phyloP scores from a whole-genome alignment of 2,888 invertebrate species.

The Physocephala rufipes region DNA sequence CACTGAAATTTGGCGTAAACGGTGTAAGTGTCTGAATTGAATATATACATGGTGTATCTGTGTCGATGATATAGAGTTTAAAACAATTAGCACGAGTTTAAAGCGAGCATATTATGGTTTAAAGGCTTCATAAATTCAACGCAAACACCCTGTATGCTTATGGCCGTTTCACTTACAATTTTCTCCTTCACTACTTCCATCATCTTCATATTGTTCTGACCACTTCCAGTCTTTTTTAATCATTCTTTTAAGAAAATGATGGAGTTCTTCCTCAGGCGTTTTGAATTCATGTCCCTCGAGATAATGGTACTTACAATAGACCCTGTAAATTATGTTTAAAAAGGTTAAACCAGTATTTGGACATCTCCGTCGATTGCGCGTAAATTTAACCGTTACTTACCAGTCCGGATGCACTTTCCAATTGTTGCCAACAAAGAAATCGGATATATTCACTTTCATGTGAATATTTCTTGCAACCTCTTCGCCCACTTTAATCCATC shows the following conservation, averaged over 20 bases:
- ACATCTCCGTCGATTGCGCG: no score
- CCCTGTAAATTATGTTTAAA: constrained; percentile 68
- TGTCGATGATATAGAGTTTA: no score
- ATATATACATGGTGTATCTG: neutral
- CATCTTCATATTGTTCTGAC: constrained; percentile 70
- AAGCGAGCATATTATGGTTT: no score
- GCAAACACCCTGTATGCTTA: neutral
- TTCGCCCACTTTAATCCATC: constrained; percentile 75
- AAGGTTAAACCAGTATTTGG: no score
- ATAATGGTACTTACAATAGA: constrained; percentile 88
- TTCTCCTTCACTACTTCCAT: constrained; percentile 57
- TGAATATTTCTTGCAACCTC: constrained; percentile 76
- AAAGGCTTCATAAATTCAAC: no score
- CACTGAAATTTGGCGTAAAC: constrained; percentile 63
- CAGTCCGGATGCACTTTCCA: constrained; percentile 88
- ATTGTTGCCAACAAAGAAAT: constrained; percentile 76
- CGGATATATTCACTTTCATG: constrained; percentile 75
- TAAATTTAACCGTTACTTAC: no score
- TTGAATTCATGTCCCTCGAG: constrained; percentile 79
- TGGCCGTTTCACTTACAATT: constrained; percentile 52
- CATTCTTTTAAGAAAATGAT: constrained; percentile 79
- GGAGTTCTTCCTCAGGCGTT: constrained; percentile 78
- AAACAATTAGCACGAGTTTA: no score
- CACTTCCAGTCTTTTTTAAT: constrained; percentile 71
- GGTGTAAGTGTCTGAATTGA: neutral